Base-by-base conservation (phyloP, 64 coral and sea anemone species). In the Actinia tenebrosa region DNA sequence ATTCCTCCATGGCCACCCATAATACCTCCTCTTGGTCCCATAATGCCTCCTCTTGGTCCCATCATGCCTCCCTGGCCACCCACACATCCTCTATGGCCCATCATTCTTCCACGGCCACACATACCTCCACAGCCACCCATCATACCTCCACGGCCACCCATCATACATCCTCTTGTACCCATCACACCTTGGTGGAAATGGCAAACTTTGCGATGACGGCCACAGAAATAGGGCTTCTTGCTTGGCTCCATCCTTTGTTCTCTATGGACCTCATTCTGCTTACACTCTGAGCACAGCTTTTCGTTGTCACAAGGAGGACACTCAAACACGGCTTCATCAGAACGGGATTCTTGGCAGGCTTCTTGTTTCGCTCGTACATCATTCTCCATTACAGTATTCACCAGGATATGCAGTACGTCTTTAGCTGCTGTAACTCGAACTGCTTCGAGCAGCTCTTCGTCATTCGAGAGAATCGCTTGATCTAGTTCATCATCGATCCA, bases 391-490 rank as follows among this genome's bases (percentile, higher is more conserved):
- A 50, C 45, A 13, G 54, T 83, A 13, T 46, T 83, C 45, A 83
- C 80, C 14, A 50, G n/a, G 14, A 83, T 15, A 16, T 83, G 23
- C 20, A 83, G 5, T 4, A 83, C 44, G 16, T 54, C 80, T 75
- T 75, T 75, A 58, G 18, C 80, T 9, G 46, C 80, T 58, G 45
- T 83, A 14, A 52, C 30, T 13, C 80, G 54, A 20, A 83, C 19
- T 22, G 80, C 80, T 58, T 53, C 54, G 7, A 58, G 16, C 80
- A 83, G 16, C 17, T 83, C 80, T 83, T 83, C 80, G 46, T 83
- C 80, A 13, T 58, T 83, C 45, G 80, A 83, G 16, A 83, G 15
- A 17, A 25, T n/a, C 46, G 53, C 80, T 23, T 53, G 20, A 53
- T 83, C 80, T 18, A 52, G 22, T 10, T 83, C 80, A 10, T 83